Conservation (phyloP, 2,113 vertebrate genomes). For the Cettia cetti region DNA sequence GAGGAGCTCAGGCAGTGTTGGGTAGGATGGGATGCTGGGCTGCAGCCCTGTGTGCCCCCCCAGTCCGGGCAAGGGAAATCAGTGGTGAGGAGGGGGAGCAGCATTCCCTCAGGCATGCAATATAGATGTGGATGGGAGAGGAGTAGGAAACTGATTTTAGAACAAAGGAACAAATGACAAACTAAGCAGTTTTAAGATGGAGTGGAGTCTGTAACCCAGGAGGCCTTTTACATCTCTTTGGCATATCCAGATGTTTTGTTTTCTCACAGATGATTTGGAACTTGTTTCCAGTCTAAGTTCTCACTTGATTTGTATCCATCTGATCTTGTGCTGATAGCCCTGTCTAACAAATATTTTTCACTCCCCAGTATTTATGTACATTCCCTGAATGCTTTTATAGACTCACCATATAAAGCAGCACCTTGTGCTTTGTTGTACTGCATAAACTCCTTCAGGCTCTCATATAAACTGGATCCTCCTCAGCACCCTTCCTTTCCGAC, state of each 20-base stretch:
- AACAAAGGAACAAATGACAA: background rate
- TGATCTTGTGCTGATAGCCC: background rate
- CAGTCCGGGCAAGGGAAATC: fast-evolving
- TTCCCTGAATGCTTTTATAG: background rate
- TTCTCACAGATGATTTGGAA: background rate
- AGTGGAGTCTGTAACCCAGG: background rate
- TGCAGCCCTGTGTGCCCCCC: background rate
- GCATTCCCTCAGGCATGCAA: background rate
- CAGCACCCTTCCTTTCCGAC: background rate
- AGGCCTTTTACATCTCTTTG: background rate
- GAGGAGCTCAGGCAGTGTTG: background rate
- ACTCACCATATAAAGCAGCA: background rate
- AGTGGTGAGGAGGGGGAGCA: background rate
- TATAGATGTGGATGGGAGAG: background rate
- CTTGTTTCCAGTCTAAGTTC: background rate
- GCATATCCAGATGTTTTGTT: background rate
- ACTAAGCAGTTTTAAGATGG: background rate
- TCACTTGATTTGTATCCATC: background rate
- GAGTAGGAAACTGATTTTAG: background rate
- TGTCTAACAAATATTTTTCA: background rate
- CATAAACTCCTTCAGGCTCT: background rate
- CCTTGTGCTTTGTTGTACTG: background rate
- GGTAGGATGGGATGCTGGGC: background rate
- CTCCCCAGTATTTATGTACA: background rate
- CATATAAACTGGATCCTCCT: background rate